Evolutionary conservation across 2,888 invertebrate genomes (phyloP).

Genomic region (Trissoscelio sp.): DNA sequence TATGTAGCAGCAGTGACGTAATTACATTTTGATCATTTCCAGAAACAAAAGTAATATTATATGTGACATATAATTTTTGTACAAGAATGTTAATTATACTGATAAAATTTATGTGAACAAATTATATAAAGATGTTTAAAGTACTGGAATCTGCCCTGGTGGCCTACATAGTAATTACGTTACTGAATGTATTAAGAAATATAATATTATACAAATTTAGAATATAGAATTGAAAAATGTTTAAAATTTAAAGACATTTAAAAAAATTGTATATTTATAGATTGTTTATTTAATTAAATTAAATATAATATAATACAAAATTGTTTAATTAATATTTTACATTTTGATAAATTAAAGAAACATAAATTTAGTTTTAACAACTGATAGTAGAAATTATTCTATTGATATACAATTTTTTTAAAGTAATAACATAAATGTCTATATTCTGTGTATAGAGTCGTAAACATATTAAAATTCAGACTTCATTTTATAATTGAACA

Average conservation of each 20-base stretch:
- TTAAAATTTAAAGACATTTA: background rate
- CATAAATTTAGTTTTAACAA: no score
- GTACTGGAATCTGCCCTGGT: conserved; percentile 27
- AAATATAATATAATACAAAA: no score
- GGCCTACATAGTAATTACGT: conserved; percentile 31
- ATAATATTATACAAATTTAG: conserved; percentile 10
- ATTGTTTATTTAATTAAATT: no score
- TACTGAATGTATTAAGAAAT: conserved; percentile 19
- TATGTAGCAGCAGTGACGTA: conserved; percentile 32
- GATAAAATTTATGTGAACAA: conserved; percentile 6
- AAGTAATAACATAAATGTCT: conserved; percentile 30
- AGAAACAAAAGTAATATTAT: conserved; percentile 1
- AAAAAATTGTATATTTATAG: conserved; percentile 16
- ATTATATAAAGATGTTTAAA: conserved; percentile 13
- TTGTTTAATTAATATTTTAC: no score
- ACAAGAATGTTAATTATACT: conserved; percentile 9
- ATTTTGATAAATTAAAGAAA: no score
- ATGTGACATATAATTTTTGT: conserved; percentile 20
- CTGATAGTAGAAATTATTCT: no score
- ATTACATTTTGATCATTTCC: conserved; percentile 14
- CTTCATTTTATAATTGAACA: conserved; percentile 37
- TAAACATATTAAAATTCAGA: conserved; percentile 18
- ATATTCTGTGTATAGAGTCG: conserved; percentile 29
- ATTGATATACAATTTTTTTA: conserved; percentile 20
- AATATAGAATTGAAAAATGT: conserved; percentile 9